These are phyloP conservation scores for Hepsetus odoe DNA, from an alignment of 2,113 vertebrate genomes.

Conservation along the genomic window DNA sequence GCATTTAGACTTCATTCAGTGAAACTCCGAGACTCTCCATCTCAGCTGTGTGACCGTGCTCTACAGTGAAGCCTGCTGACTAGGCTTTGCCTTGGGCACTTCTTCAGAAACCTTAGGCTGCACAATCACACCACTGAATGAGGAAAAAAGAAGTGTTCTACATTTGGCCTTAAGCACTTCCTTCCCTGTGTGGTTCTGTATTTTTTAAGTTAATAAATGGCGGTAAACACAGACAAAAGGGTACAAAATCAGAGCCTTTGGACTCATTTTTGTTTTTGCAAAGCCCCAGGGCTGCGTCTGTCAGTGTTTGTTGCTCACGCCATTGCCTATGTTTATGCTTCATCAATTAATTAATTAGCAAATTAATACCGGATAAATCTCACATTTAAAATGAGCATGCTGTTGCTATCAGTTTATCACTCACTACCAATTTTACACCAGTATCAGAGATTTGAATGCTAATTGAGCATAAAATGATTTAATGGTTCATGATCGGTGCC, in stretches of 20 bases:
- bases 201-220: background rate
- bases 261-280: no score
- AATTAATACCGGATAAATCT: background rate
- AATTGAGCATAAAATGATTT: background rate
- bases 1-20: background rate
- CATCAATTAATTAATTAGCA: no score
- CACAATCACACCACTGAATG: slow-evolving; percentile 53
- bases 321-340: background rate
- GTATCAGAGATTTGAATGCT: background rate
- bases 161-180: slow-evolving; percentile 46
- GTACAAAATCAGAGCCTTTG: no score
- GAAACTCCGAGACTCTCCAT: background rate
- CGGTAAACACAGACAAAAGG: background rate
- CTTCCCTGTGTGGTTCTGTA: background rate
- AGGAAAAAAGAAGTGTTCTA: slow-evolving; percentile 40
- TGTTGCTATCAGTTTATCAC: background rate
- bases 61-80: slow-evolving; percentile 48
- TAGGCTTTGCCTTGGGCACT: slow-evolving; percentile 61
- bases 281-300: background rate
- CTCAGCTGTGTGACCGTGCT: background rate
- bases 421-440: background rate
- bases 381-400: background rate
- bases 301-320: background rate
- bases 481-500: background rate
- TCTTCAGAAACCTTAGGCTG: slow-evolving; percentile 55